Percentiles rank a stretch among this genome's conserved stretches.
phyloP scores from a whole-genome alignment of 2,113 vertebrate genomes.

The Hippoglossus stenolepis region DNA sequence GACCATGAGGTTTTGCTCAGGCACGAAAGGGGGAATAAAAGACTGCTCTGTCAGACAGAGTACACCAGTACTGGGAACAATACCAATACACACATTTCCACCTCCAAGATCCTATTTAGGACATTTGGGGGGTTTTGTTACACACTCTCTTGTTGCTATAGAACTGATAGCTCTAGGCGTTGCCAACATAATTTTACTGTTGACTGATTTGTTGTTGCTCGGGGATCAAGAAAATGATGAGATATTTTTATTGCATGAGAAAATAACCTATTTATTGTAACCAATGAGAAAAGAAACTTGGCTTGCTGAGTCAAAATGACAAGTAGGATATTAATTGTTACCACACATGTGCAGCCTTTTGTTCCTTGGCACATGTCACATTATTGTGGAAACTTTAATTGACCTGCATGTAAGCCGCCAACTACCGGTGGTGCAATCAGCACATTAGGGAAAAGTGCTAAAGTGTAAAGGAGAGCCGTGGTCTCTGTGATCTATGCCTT shows the following conservation, averaged over 20 bases:
- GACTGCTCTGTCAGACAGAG: slow-evolving; percentile 70
- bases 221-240: slow-evolving; percentile 1
- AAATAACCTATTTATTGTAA: slow-evolving; percentile 15
- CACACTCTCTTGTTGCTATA: slow-evolving; percentile 25
- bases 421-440: slow-evolving; percentile 18
- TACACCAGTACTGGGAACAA: slow-evolving; percentile 67
- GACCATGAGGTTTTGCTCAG: slow-evolving; percentile 66
- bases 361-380: background rate
- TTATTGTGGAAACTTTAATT: slow-evolving; percentile 24
- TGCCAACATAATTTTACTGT: slow-evolving; percentile 42
- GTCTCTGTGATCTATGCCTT: slow-evolving; percentile 52
- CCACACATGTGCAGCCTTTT: background rate
- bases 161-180: slow-evolving; percentile 19
- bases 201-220: background rate
- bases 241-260: slow-evolving; percentile 28
- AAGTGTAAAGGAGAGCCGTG: slow-evolving; percentile 29
- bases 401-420: slow-evolving; percentile 15
- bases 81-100: slow-evolving; percentile 73
- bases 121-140: slow-evolving; percentile 56
- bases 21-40: slow-evolving; percentile 62
- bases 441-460: slow-evolving; percentile 23
- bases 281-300: slow-evolving; percentile 1
- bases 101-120: slow-evolving; percentile 62
- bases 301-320: background rate
- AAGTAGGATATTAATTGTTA: slow-evolving; percentile 10